Base-by-base conservation (phyloP, 2,797 vertebrate genomes). In the Sciaenops ocellatus region DNA sequence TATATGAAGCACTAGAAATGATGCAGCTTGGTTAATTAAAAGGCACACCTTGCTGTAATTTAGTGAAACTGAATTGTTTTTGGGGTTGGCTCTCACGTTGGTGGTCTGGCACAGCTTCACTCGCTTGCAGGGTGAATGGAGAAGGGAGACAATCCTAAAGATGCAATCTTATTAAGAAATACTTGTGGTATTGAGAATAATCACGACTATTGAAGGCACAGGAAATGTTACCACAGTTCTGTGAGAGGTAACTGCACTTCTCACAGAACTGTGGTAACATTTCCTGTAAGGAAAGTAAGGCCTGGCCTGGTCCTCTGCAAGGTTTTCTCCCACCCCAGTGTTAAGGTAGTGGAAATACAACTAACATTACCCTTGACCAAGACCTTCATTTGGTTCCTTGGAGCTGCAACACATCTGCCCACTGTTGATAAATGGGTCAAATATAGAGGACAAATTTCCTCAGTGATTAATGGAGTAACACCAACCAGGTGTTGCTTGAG, bases 391-490 rank as follows among this genome's bases (percentile, higher is more conserved):
- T 54, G 42, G 24, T 63, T 66, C 62, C 51, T 48, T 9, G 28
- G 57, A 52, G 78, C 78, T 56, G 26, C 22, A 22, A 47, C 78
- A 63, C 28, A 50, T 73, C 65, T 69, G 79, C 9, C 67, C 11
- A 50, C 69, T 24, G 20, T 61, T 47, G 63, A 76, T 78, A 73
- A 80, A 67, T 30, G 42, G 68, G 76, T 81, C 64, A 70, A 56
- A 72, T 38, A 51, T 15, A 63, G 56, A 82, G 66, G 75, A 83
- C 34, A 84, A 3, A 24, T 78, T 54, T 77, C 20, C 48, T 75
- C 48, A 44, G 68, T 38, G 65, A 59, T 76, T 70, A 80, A 85
- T 81, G 72, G 66, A 70, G 59, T 74, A 5, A 38, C 73, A 62
- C 41, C 47, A 28, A 64, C 57, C 44, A 59, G 51, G 60, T 65